phyloP scores from a whole-genome alignment of 2,888 invertebrate genomes.

The Exephanes ischioxanthus region DNA sequence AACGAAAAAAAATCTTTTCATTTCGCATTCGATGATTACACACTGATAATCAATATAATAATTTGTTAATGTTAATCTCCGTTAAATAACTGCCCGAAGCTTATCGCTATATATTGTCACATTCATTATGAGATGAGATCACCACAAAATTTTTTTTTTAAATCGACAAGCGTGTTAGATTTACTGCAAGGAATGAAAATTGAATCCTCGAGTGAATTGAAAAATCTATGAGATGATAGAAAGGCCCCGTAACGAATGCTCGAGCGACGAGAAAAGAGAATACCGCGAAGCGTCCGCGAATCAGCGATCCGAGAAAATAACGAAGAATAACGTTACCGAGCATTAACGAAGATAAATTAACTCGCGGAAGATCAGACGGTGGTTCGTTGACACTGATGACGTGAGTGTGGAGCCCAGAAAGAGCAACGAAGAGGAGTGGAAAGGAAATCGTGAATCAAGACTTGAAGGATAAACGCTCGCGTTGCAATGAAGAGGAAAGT shows the following conservation, averaged over 20 bases:
- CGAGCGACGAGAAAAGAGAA: neutral
- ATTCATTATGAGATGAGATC: neutral
- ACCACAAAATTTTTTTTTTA: too few relatives aligned
- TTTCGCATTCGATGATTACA: too few relatives aligned
- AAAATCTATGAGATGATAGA: neutral
- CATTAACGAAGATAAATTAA: conserved; percentile 35
- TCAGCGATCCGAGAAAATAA: neutral
- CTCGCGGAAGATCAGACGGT: conserved; percentile 11
- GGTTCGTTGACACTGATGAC: conserved; percentile 36
- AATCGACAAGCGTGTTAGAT: neutral
- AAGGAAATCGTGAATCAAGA: conserved; percentile 52
- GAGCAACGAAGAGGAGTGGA: conserved; percentile 1
- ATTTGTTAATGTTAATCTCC: too few relatives aligned
- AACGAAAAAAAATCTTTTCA: too few relatives aligned
- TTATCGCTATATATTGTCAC: too few relatives aligned
- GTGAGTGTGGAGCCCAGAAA: conserved; percentile 17
- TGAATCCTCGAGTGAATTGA: neutral
- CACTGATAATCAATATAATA: too few relatives aligned
- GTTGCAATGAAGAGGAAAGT: conserved; percentile 26
- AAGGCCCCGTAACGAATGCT: neutral
- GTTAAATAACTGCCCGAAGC: too few relatives aligned
- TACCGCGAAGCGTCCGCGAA: neutral
- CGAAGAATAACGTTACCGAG: conserved; percentile 23
- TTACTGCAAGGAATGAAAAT: neutral
- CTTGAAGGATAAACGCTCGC: conserved; percentile 21